Evolutionary conservation across 2,888 invertebrate species (phyloP).

Genomic region (Parelbella ahira): DNA sequence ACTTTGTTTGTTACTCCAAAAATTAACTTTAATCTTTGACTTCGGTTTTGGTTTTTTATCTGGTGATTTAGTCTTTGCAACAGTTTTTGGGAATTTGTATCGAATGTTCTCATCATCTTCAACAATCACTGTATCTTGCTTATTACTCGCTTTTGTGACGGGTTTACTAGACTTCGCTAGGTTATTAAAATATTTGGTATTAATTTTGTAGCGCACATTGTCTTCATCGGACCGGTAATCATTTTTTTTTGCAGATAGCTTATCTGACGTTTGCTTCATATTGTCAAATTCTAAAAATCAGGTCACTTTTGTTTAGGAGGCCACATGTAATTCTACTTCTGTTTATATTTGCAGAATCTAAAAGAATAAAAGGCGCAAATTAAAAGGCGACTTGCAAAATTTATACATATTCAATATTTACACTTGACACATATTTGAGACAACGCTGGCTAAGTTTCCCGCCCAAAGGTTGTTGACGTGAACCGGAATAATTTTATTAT

Average conservation of each 20-base stretch:
- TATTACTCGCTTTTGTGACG: constrained; percentile 42
- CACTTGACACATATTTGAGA: too few relatives aligned
- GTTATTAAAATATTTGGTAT: constrained; percentile 52
- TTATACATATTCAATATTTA: too few relatives aligned
- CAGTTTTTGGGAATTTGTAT: constrained; percentile 59
- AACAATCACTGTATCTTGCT: constrained; percentile 37
- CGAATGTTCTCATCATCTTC: constrained; percentile 50
- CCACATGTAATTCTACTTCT: constrained; percentile 1
- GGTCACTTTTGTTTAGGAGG: neutral
- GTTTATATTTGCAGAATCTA: too few relatives aligned
- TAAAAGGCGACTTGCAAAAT: too few relatives aligned
- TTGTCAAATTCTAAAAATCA: constrained; percentile 23
- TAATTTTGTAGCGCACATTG: constrained; percentile 63
- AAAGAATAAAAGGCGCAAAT: too few relatives aligned
- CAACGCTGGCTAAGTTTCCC: too few relatives aligned
- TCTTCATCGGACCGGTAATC: constrained; percentile 69
- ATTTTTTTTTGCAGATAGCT: constrained; percentile 46
- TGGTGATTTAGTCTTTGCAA: constrained; percentile 44
- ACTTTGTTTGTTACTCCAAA: constrained; percentile 65
- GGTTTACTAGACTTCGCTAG: too few relatives aligned
- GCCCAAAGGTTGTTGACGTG: constrained; percentile 41
- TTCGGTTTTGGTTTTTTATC: constrained; percentile 57
- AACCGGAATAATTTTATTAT: neutral
- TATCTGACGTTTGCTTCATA: constrained; percentile 50
- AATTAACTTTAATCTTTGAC: constrained; percentile 70